Conservation (phyloP, 2,113 vertebrate species). For the Labeo rohita region DNA sequence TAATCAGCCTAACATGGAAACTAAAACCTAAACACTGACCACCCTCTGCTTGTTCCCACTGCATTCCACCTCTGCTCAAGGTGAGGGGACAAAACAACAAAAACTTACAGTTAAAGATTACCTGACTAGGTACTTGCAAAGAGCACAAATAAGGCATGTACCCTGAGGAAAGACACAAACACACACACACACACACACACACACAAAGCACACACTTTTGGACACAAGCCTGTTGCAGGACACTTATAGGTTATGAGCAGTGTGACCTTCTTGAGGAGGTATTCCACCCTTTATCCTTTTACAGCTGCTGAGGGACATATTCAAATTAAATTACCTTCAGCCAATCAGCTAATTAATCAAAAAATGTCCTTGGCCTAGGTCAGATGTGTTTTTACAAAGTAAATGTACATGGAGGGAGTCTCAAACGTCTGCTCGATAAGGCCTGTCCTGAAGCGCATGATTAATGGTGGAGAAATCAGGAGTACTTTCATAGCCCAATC, state of each 20-base stretch:
- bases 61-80: conserved; percentile 45
- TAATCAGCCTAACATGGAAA: conserved; percentile 50
- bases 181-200: conserved; percentile 24
- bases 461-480: conserved; percentile 45
- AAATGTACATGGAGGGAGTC: conserved; percentile 29
- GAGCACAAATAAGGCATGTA: neutral
- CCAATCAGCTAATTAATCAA: conserved; percentile 50
- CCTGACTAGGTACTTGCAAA: neutral
- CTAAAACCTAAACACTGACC: conserved; percentile 38
- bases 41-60: conserved; percentile 45
- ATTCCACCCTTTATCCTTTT: neutral
- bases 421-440: conserved; percentile 45
- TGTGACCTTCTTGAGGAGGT: conserved; percentile 27
- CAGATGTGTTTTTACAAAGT: conserved; percentile 34
- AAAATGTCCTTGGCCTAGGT: conserved; percentile 23
- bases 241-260: neutral
- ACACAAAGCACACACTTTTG: neutral
- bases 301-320: conserved; percentile 40
- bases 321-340: conserved; percentile 41
- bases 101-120: conserved; percentile 39
- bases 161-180: neutral
- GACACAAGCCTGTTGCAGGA: conserved; percentile 15
- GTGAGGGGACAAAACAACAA: conserved; percentile 37
- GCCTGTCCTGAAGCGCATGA: conserved; percentile 39
- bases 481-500: conserved; percentile 33